A percentile compares a stretch with the other conserved stretches of the same genome.
phyloP scores from a whole-genome alignment of 2,113 vertebrate genomes.

The Lucifuga dentata region DNA sequence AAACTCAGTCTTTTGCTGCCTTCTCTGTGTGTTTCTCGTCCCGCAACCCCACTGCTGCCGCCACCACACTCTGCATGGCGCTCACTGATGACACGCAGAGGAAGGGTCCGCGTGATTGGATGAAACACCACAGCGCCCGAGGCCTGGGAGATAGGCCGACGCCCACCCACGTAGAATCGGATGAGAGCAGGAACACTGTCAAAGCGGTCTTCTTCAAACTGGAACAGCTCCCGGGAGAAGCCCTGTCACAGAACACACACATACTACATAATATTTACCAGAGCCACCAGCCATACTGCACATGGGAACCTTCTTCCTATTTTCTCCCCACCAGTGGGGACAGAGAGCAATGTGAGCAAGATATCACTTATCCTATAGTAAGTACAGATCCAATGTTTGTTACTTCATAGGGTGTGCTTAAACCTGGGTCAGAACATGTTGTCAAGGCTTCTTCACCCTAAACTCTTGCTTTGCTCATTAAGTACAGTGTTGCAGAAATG shows the following conservation, averaged over 20 bases:
- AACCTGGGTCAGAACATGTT: too few species aligned
- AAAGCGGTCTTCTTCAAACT: slow-evolving; percentile 91
- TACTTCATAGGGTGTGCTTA: too few species aligned
- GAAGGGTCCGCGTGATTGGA: slow-evolving; percentile 82
- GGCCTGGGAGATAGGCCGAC: slow-evolving; percentile 82
- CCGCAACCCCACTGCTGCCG: neutral
- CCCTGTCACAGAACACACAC: slow-evolving; percentile 72
- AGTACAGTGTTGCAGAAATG: too few species aligned
- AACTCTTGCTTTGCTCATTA: too few species aligned
- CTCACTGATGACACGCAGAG: slow-evolving; percentile 82
- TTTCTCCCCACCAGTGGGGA: too few species aligned
- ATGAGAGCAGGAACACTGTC: slow-evolving; percentile 87
- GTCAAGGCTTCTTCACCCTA: too few species aligned
- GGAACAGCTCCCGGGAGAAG: slow-evolving; percentile 85
- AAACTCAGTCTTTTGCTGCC: slow-evolving; percentile 80
- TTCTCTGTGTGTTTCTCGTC: slow-evolving; percentile 5
- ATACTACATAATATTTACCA: slow-evolving; percentile 1
- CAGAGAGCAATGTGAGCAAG: too few species aligned
- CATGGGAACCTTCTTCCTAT: too few species aligned
- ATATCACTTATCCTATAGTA: too few species aligned
- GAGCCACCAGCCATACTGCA: too few species aligned
- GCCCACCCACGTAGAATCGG: slow-evolving; percentile 83
- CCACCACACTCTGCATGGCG: slow-evolving; percentile 35
- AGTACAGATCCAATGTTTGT: too few species aligned
- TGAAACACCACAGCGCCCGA: slow-evolving; percentile 86